These are phyloP conservation scores for Drosophila multiciliata DNA, from an alignment of 2,888 invertebrate species.

Conservation along the genomic window DNA sequence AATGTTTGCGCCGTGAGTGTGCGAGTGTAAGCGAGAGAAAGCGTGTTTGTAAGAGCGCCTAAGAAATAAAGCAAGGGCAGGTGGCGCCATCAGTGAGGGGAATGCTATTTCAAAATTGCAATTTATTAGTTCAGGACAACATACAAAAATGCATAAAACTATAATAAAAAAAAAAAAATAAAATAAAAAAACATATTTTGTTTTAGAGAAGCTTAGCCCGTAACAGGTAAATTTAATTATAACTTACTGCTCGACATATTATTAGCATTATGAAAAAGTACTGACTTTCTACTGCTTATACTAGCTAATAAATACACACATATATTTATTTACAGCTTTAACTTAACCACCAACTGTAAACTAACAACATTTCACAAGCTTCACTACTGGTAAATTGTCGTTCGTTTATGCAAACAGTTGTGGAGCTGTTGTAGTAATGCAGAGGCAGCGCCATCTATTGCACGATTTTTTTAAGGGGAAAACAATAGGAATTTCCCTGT, in stretches of 20 bases:
- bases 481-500: neutral
- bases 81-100: constrained; percentile 9
- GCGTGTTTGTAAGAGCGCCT: neutral
- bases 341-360: neutral
- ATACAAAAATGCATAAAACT: neutral
- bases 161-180: neutral
- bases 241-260: neutral
- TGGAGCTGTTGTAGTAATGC: constrained; percentile 11
- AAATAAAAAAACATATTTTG: neutral
- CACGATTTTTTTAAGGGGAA: neutral
- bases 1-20: constrained; percentile 38
- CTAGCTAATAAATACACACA: neutral
- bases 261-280: neutral
- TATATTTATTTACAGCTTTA: neutral
- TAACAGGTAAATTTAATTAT: neutral
- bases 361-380: neutral
- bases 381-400: neutral
- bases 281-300: neutral
- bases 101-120: neutral
- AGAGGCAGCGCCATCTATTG: constrained; percentile 30
- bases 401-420: constrained; percentile 20
- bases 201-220: neutral
- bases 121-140: neutral
- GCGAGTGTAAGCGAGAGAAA: neutral
- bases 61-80: neutral